Conservation (phyloP, 2,113 vertebrate genomes). For the Xyliphius kryptos region DNA sequence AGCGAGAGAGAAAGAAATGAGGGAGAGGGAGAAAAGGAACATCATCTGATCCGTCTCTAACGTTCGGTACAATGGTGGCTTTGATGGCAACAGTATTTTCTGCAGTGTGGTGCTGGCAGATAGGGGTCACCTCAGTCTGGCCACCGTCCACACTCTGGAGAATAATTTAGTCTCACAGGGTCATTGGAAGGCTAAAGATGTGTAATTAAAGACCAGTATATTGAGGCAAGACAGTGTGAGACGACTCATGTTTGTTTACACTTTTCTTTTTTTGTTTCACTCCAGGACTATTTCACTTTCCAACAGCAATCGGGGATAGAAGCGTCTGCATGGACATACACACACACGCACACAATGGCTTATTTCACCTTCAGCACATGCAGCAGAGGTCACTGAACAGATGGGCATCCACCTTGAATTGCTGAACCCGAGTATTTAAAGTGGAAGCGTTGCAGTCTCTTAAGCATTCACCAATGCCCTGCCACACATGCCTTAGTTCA, state of each 20-base stretch:
- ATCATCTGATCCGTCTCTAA: conserved; percentile 31
- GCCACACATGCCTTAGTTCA: conserved; percentile 21
- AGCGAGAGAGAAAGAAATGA: too few relatives aligned
- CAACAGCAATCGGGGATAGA: conserved; percentile 17
- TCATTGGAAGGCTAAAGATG: conserved; percentile 34
- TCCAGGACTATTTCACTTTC: conserved; percentile 18
- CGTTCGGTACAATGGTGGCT: conserved; percentile 28
- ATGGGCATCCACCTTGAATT: conserved; percentile 45
- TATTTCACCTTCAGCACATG: conserved; percentile 30
- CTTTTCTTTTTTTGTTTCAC: conserved; percentile 2
- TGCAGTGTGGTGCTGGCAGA: conserved; percentile 28
- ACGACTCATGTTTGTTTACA: conserved; percentile 19
- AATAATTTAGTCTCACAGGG: conserved; percentile 34
- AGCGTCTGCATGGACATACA: background rate
- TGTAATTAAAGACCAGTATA: conserved; percentile 27
- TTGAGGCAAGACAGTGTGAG: conserved; percentile 6
- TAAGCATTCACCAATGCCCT: conserved; percentile 8
- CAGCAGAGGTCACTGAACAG: conserved; percentile 42
- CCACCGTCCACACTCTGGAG: conserved; percentile 21
- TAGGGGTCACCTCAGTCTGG: conserved; percentile 30
- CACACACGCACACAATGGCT: conserved; percentile 21
- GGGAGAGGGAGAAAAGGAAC: background rate
- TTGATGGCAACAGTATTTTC: conserved; percentile 20
- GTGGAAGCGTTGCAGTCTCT: conserved; percentile 23
- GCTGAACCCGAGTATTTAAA: conserved; percentile 36